phyloP scores from a whole-genome alignment of 2,888 invertebrate species.

The Cenopis cana region DNA sequence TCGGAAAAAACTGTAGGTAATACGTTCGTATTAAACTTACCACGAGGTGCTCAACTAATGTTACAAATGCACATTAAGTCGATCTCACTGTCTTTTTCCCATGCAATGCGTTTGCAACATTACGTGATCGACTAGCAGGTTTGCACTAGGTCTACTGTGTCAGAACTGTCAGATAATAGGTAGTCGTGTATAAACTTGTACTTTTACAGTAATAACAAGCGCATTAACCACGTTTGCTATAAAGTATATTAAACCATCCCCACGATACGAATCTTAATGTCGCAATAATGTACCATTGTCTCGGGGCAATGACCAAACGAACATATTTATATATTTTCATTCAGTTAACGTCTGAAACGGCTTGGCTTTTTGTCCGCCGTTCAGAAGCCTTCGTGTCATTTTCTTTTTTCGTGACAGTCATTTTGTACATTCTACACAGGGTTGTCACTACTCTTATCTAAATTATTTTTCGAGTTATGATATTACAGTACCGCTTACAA shows the following conservation, averaged over 20 bases:
- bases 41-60: too few species aligned
- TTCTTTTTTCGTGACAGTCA: conserved; percentile 39
- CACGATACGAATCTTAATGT: conserved; percentile 27
- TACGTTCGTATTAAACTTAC: neutral
- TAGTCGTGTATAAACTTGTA: neutral
- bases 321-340: conserved; percentile 42
- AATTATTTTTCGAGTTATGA: neutral
- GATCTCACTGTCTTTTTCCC: too few species aligned
- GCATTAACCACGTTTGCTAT: neutral
- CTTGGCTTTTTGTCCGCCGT: conserved; percentile 34
- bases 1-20: neutral
- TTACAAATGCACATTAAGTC: too few species aligned
- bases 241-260: conserved; percentile 9
- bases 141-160: too few species aligned
- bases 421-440: conserved; percentile 24
- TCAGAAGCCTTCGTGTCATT: conserved; percentile 39
- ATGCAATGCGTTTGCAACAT: too few species aligned
- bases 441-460: conserved; percentile 10
- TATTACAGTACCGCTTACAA: neutral
- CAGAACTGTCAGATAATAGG: neutral
- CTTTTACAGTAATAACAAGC: neutral
- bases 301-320: conserved; percentile 32
- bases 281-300: conserved; percentile 33
- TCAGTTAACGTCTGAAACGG: conserved; percentile 33
- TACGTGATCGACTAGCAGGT: too few species aligned